These are phyloP conservation scores for Pyrochroa serraticornis DNA, from an alignment of 2,888 invertebrate species.

Conservation along the genomic window DNA sequence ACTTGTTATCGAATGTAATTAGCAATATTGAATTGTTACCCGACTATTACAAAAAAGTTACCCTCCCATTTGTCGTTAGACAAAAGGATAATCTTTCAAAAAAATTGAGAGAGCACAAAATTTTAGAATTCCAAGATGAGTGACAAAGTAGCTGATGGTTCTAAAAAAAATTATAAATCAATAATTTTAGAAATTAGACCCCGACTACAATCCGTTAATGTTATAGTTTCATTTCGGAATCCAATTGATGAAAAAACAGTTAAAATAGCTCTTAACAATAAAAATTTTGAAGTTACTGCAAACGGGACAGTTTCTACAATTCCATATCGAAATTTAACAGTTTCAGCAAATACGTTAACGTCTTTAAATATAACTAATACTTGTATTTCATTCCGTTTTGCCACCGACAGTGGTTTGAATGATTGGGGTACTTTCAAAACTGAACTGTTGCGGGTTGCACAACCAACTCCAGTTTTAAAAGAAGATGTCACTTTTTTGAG, in stretches of 20 bases:
- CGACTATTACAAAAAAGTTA: conserved; percentile 84
- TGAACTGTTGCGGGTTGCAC: conserved; percentile 42
- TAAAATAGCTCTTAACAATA: conserved; percentile 28
- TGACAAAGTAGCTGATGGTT: conserved; percentile 31
- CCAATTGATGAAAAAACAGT: conserved; percentile 54
- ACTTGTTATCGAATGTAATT: conserved; percentile 87
- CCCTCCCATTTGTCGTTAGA: conserved; percentile 79
- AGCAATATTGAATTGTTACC: conserved; percentile 82
- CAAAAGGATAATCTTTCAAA: conserved; percentile 77
- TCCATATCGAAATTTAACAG: conserved; percentile 37
- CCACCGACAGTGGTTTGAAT: conserved; percentile 40
- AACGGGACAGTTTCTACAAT: conserved; percentile 32
- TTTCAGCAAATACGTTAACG: conserved; percentile 48
- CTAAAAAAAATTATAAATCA: conserved; percentile 52
- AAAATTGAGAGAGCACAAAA: conserved; percentile 66
- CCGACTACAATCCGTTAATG: conserved; percentile 65
- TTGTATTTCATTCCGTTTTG: conserved; percentile 52
- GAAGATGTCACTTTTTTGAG: conserved; percentile 2
- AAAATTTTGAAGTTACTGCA: conserved; percentile 37
- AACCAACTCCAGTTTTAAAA: not conserved
- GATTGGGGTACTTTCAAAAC: conserved; percentile 48
- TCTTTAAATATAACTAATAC: conserved; percentile 44
- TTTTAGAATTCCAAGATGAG: conserved; percentile 53
- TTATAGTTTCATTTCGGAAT: conserved; percentile 57
- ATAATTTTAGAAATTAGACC: conserved; percentile 67